These are phyloP conservation scores for Tubulanus polymorphus DNA, from an alignment of 2,888 invertebrate genomes.

Conservation along the genomic window DNA sequence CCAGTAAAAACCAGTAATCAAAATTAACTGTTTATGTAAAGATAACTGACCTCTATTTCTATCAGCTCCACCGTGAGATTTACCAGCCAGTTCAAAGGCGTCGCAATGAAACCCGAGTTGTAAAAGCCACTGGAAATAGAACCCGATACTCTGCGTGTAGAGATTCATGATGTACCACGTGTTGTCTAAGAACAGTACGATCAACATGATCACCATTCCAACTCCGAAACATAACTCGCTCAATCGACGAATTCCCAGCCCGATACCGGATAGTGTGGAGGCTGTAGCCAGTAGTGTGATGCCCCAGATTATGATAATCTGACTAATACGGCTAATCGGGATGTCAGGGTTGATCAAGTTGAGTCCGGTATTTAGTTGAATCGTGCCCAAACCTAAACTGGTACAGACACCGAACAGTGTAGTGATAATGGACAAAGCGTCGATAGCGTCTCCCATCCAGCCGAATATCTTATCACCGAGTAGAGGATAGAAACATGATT, in stretches of 20 bases:
- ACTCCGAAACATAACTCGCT: slow-evolving; percentile 15
- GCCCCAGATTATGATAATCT: slow-evolving; percentile 13
- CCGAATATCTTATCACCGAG: slow-evolving; percentile 13
- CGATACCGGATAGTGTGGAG: slow-evolving; percentile 15
- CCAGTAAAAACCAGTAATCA: too few relatives aligned
- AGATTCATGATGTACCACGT: slow-evolving; percentile 16
- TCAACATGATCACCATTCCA: slow-evolving; percentile 14
- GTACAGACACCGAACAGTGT: slow-evolving; percentile 18
- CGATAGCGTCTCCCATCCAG: slow-evolving; percentile 12
- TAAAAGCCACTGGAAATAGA: slow-evolving; percentile 17
- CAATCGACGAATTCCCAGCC: slow-evolving; percentile 12
- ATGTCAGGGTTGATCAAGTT: slow-evolving; percentile 9
- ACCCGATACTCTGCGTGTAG: slow-evolving; percentile 13
- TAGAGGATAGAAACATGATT: slow-evolving; percentile 14
- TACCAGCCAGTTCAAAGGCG: too few relatives aligned
- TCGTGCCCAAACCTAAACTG: slow-evolving; percentile 13
- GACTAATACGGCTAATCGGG: not conserved
- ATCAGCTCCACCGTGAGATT: too few relatives aligned
- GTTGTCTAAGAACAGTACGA: slow-evolving; percentile 13
- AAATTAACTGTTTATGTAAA: too few relatives aligned
- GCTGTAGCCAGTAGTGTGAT: slow-evolving; percentile 16
- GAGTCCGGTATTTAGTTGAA: slow-evolving; percentile 10
- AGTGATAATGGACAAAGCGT: slow-evolving; percentile 8
- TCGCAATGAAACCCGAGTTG: too few relatives aligned
- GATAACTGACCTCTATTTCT: too few relatives aligned